Base-by-base conservation (phyloP, 2,888 invertebrate genomes). In the Volucella zonaria region DNA sequence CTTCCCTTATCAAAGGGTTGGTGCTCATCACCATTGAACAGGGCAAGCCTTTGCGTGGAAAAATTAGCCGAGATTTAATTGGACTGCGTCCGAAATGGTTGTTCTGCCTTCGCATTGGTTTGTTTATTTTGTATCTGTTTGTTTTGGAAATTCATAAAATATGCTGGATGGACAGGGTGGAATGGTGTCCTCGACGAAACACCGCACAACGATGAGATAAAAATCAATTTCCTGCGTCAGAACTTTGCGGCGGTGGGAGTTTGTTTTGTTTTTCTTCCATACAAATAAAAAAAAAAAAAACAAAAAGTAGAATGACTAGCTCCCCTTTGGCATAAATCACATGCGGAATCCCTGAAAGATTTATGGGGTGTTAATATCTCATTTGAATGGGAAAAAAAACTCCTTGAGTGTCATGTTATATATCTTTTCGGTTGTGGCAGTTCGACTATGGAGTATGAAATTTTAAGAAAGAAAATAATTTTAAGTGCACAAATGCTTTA, bases 321-420 rank as follows among this genome's bases (percentile, higher is more conserved):
- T 86, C 86, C 86, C 82, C 82, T 74, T 70, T 11, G 54, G 70
- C 77, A 86, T 86, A 86, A 86, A 86, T 86, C 86, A 86, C 86
- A 86, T 86, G 70, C 43, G 77, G 66, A 86, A 74, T 82, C 82
- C 71, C 68, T 52, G 56, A 45, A 70, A 82, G 82, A 86, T 86
- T 86, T 86, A 86, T 86, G 82, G 86, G 86, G 86, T 86, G 86
- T 86, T 86, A 82, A 86, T 85, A 77, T 85, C 85, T 85, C 81
- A 85, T 81, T 85, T 85, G 81, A 85, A 77, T 81, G 73, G 54
- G 78, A 73, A 2, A 47, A 56, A 66, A 66, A 68, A 70, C 31
- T 31, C 6, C 31, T 31, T 31, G 31, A 31, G 31, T 31, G 31
- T 31, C 31, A 31, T 31, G 31, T 31, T 31, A 31, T 4, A 31